phyloP scores from a whole-genome alignment of 2,797 vertebrate species.

The Loriculus beryllinus region DNA sequence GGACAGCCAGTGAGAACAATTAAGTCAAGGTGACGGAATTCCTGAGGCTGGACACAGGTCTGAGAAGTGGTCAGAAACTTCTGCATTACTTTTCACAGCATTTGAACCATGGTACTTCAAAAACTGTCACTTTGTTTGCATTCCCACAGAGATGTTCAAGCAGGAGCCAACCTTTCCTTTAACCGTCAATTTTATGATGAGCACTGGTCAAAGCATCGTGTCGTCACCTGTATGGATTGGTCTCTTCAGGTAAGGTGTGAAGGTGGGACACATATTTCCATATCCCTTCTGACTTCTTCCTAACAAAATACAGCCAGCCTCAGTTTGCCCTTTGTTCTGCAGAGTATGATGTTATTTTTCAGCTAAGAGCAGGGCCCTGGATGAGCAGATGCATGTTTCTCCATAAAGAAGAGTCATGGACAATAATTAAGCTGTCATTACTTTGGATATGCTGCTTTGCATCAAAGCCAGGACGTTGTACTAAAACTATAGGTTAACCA shows the following conservation, averaged over 20 bases:
- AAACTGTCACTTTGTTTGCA: conserved; percentile 35
- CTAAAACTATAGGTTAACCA: background rate
- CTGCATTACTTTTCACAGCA: background rate
- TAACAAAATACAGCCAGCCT: background rate
- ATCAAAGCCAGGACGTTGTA: background rate
- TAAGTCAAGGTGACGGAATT: background rate
- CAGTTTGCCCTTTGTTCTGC: background rate
- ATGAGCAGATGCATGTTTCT: background rate
- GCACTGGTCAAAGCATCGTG: conserved; percentile 96
- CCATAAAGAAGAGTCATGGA: background rate
- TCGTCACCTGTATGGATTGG: conserved; percentile 97
- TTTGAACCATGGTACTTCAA: background rate
- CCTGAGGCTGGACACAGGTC: background rate
- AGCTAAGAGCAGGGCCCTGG: background rate
- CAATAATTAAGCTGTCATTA: background rate
- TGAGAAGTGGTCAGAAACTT: background rate
- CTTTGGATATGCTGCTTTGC: background rate
- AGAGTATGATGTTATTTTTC: background rate
- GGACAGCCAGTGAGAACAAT: background rate
- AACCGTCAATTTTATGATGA: conserved; percentile 94
- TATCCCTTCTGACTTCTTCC: background rate
- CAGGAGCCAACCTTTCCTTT: conserved; percentile 90
- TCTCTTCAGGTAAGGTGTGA: conserved; percentile 87
- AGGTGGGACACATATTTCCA: background rate
- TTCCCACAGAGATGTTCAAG: conserved; percentile 80